These are phyloP conservation scores for Patiria pectinifera DNA, from an alignment of 53 echinoderm and acorn worm species.

Conservation along the genomic window DNA sequence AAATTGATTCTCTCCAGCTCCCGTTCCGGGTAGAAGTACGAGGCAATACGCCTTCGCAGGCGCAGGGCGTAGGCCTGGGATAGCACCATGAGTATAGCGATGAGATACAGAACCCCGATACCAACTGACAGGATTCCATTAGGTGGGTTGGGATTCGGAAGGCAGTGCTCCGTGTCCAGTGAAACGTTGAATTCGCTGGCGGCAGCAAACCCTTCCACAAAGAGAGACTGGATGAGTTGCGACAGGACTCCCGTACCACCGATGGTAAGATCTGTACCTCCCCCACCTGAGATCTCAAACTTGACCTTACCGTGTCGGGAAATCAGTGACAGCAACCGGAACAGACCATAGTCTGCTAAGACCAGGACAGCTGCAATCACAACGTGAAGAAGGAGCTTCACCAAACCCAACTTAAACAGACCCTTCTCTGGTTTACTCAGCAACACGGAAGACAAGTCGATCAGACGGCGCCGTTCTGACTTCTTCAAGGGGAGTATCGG, in stretches of 20 bases:
- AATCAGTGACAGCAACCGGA: slow-evolving; percentile 74
- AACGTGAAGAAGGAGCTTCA: slow-evolving; percentile 80
- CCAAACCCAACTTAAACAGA: slow-evolving; percentile 79
- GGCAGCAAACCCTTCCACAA: slow-evolving; percentile 82
- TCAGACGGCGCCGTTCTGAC: slow-evolving; percentile 72
- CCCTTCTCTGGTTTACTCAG: slow-evolving; percentile 83
- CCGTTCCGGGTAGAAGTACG: slow-evolving; percentile 90
- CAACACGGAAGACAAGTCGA: slow-evolving; percentile 76
- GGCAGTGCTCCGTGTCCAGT: slow-evolving; percentile 76
- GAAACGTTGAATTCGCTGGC: slow-evolving; percentile 73
- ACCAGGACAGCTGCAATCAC: slow-evolving; percentile 80
- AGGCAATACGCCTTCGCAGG: slow-evolving; percentile 79
- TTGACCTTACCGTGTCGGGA: slow-evolving; percentile 78
- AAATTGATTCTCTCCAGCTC: slow-evolving; percentile 81
- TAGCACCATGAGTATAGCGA: slow-evolving; percentile 79
- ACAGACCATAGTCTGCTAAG: slow-evolving; percentile 84
- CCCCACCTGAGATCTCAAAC: slow-evolving; percentile 70
- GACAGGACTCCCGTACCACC: slow-evolving; percentile 75
- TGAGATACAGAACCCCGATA: slow-evolving; percentile 77
- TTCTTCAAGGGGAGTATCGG: slow-evolving; percentile 86
- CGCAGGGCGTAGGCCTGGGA: slow-evolving; percentile 90
- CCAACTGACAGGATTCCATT: slow-evolving; percentile 66
- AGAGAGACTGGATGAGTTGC: slow-evolving; percentile 68
- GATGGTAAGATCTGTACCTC: slow-evolving; percentile 70
- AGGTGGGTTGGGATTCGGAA: slow-evolving; percentile 74